A percentile compares a stretch with the other conserved stretches of the same genome.
Evolutionary conservation across 2,888 invertebrate genomes (phyloP).

Genomic region (Conchocele bisecta): DNA sequence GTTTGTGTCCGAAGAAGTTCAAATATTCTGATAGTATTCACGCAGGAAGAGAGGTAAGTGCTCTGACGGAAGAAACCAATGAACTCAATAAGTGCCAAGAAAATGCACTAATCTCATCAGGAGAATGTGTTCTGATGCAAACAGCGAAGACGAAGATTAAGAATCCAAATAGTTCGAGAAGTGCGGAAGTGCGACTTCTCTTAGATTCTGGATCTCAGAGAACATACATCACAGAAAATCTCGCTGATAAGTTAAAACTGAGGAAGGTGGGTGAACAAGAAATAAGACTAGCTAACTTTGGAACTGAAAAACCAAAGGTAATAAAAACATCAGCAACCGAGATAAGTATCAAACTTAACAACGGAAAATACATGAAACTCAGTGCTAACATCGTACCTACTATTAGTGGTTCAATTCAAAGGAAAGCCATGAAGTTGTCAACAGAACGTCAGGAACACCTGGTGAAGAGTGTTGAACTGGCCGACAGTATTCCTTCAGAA

Average conservation of each 20-base stretch:
- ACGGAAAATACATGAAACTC: slow-evolving; percentile 19
- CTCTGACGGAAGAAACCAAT: not conserved
- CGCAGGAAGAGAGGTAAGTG: not conserved
- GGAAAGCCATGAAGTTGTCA: not conserved
- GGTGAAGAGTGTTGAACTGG: slow-evolving; percentile 8
- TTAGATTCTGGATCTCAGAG: slow-evolving; percentile 48
- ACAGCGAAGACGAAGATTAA: slow-evolving; percentile 6
- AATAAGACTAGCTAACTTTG: slow-evolving; percentile 35
- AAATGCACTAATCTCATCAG: not conserved
- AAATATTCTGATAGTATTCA: not conserved
- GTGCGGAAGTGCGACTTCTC: slow-evolving; percentile 9
- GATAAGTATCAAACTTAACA: slow-evolving; percentile 26
- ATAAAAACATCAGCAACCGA: slow-evolving; percentile 24
- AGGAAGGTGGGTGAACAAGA: slow-evolving; percentile 15
- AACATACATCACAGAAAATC: slow-evolving; percentile 33
- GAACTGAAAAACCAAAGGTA: slow-evolving; percentile 19
- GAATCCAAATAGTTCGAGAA: not conserved
- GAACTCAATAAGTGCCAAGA: too few species aligned
- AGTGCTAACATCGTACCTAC: slow-evolving; percentile 40
- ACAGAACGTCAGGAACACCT: not conserved
- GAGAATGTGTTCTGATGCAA: slow-evolving; percentile 22
- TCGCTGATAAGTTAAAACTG: slow-evolving; percentile 21
- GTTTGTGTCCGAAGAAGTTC: slow-evolving; percentile 9
- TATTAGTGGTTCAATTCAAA: slow-evolving; percentile 26
- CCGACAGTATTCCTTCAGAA: slow-evolving; percentile 4